phyloP scores from a whole-genome alignment of 2,888 invertebrate genomes.

The Monochamus alternatus region DNA sequence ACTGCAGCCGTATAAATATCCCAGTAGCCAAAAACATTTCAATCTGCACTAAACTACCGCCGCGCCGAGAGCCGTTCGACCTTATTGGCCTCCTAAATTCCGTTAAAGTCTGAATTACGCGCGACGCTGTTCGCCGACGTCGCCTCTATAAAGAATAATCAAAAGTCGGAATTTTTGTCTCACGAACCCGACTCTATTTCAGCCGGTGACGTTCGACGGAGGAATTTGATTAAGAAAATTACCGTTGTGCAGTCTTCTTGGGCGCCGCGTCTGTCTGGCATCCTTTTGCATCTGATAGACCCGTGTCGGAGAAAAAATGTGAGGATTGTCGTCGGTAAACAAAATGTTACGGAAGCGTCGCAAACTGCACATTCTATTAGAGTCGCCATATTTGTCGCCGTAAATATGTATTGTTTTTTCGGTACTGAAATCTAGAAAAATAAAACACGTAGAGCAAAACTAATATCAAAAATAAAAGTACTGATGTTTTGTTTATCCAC shows the following conservation, averaged over 20 bases:
- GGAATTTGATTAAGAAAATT: constrained; percentile 35
- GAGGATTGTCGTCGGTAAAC: background rate
- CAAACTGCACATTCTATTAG: background rate
- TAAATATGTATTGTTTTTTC: no score
- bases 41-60: background rate
- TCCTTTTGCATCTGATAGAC: constrained; percentile 6
- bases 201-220: constrained; percentile 5
- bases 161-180: constrained; percentile 12
- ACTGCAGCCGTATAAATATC: constrained; percentile 1
- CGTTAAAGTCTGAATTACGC: constrained; percentile 28
- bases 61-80: background rate
- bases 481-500: no score
- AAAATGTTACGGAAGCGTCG: background rate
- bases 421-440: no score
- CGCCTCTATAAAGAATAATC: constrained; percentile 19
- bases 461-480: no score
- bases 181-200: background rate
- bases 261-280: background rate
- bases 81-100: constrained; percentile 23
- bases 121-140: constrained; percentile 1
- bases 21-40: background rate
- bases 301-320: background rate
- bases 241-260: constrained; percentile 5
- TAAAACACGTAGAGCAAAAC: no score
- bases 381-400: no score